These are phyloP conservation scores for Argyresthia albistria DNA, from an alignment of 2,888 invertebrate species.

Conservation along the genomic window DNA sequence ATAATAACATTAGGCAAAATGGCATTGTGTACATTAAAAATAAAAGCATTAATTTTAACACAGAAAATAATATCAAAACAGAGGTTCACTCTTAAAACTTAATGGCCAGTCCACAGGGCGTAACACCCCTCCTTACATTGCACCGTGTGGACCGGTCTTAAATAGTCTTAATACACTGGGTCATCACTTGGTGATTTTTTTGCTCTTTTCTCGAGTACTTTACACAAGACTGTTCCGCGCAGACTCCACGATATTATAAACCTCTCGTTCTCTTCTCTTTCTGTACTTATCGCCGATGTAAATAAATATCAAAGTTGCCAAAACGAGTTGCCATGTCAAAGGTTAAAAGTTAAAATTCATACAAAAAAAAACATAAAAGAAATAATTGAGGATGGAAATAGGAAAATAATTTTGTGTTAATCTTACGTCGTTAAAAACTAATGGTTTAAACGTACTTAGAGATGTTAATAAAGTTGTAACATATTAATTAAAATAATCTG, in stretches of 20 bases:
- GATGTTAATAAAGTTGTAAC: constrained; percentile 40
- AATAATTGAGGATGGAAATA: constrained; percentile 3
- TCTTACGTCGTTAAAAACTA: constrained; percentile 32
- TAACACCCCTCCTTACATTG: too few relatives aligned
- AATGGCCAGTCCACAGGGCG: too few relatives aligned
- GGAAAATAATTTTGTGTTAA: constrained; percentile 6
- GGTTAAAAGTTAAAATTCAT: not conserved
- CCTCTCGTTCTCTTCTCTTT: too few relatives aligned
- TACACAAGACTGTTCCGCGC: constrained; percentile 26
- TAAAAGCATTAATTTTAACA: constrained; percentile 67
- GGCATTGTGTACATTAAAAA: constrained; percentile 71
- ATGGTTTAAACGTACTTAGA: constrained; percentile 43
- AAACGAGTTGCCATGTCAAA: not conserved
- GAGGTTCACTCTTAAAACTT: constrained; percentile 49
- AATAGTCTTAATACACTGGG: constrained; percentile 27
- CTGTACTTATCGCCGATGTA: too few relatives aligned
- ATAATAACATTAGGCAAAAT: constrained; percentile 73
- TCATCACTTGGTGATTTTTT: constrained; percentile 61
- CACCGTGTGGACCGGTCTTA: too few relatives aligned
- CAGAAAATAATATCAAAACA: constrained; percentile 66
- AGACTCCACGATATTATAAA: too few relatives aligned
- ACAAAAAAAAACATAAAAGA: constrained; percentile 1
- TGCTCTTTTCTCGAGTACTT: constrained; percentile 45
- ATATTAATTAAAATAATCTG: constrained; percentile 56
- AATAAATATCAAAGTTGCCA: too few relatives aligned